Percentiles rank a stretch among this genome's conserved stretches.
phyloP scores from a whole-genome alignment of 2,113 vertebrate species.

The Corythoichthys intestinalis region DNA sequence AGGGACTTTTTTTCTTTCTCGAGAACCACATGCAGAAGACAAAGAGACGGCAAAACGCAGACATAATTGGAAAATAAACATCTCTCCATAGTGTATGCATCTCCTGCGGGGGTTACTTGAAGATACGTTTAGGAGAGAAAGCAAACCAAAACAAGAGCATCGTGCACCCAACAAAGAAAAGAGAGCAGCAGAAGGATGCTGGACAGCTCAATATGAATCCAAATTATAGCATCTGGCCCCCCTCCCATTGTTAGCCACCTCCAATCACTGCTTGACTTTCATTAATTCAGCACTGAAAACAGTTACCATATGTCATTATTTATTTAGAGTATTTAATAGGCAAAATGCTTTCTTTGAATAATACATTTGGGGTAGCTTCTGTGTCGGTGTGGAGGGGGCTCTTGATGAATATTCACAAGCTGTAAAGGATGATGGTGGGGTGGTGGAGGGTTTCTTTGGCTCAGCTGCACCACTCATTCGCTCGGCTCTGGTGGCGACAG shows the following conservation, averaged over 20 bases:
- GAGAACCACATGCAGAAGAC: conserved; percentile 13
- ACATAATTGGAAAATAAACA: conserved; percentile 47
- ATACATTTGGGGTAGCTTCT: conserved; percentile 61
- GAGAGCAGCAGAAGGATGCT: conserved; percentile 17
- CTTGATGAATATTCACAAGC: conserved; percentile 71
- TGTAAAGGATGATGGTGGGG: conserved; percentile 7
- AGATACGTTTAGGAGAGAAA: neutral
- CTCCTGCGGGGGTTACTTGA: conserved; percentile 19
- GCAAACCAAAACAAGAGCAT: conserved; percentile 40
- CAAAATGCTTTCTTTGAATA: conserved; percentile 71
- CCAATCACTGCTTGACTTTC: conserved; percentile 39
- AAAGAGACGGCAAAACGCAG: neutral
- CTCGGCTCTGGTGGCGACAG: conserved; percentile 34
- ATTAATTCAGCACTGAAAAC: conserved; percentile 66
- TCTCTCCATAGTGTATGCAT: conserved; percentile 25
- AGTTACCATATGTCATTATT: conserved; percentile 70
- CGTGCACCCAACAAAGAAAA: conserved; percentile 34
- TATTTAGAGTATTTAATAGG: conserved; percentile 73
- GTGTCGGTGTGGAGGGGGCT: conserved; percentile 2
- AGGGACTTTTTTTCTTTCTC: conserved; percentile 28
- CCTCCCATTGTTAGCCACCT: conserved; percentile 3
- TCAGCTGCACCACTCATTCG: conserved; percentile 63
- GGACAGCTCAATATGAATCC: conserved; percentile 21
- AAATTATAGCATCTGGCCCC: neutral
- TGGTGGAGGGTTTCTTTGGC: conserved; percentile 9